Base-by-base conservation (phyloP, 2,113 vertebrate species). In the Stegastes partitus region DNA sequence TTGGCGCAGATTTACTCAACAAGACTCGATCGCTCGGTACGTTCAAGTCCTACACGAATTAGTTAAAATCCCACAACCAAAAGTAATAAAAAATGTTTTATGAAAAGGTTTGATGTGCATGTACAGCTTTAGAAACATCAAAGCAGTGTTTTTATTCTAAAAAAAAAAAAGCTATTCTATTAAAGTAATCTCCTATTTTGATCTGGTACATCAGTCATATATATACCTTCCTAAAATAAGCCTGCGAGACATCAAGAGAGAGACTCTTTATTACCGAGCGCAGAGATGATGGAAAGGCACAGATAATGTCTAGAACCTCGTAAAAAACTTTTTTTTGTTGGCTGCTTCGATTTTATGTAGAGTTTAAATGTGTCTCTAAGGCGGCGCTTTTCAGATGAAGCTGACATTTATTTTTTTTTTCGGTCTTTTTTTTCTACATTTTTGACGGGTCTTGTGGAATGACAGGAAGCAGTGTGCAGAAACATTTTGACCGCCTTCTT, bases 121-220 rank as follows among this genome's bases (percentile, higher is more conserved):
- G 19, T 19, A 31, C 37, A 45, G 21, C 57, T 44, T 74, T 59
- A 1, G 2, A 54, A 54, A 22, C 23, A n/a, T 42, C 39, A 42
- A 42, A 42, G 31, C 31, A 34, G 31, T 42, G 14, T 42, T 42
- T 42, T 42, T 34, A 5, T 34, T 34, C 4, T 34, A 34, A n/a
- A n/a, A n/a, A 15, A 14, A 14, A 14, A 12, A 42, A 15, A 12
- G 14, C 39, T 39, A 8, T 9, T 39, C 26, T 34, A 34, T 34
- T 34, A 34, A 34, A 9, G 31, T 9, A 34, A 34, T 51, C 58
- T 82, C 73, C 77, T 77, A 75, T 81, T 86, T 79, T 57, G 81
- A 83, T 78, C 61, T 25, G 4, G 34, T 18, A 31, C 83, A 81
- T 75, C 66, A 83, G 66, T 73, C 67, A 11, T 11, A 26, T 50